Evolutionary conservation across 2,113 vertebrate species (phyloP).

Genomic region (Nesoenas mayeri): DNA sequence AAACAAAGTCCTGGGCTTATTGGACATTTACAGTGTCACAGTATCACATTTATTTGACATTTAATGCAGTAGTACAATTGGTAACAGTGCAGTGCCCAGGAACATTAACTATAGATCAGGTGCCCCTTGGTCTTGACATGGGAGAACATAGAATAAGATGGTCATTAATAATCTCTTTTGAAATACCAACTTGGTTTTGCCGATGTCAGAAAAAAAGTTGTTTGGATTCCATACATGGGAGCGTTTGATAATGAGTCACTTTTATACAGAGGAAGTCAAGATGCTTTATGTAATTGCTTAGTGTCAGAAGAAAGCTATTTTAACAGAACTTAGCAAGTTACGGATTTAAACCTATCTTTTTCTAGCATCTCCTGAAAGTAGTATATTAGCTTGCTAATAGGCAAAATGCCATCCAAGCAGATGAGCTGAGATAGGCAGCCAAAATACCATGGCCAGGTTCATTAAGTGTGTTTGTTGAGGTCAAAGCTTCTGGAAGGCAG

Average conservation of each 20-base stretch:
- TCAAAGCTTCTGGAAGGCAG: slow-evolving; percentile 5
- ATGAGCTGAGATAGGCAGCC: not conserved
- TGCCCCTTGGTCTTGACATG: not conserved
- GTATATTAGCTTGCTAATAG: not conserved
- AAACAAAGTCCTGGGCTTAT: not conserved
- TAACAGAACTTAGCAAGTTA: not conserved
- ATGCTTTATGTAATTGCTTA: not conserved
- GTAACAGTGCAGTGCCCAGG: not conserved
- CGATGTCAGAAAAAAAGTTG: not conserved
- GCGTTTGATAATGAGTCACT: not conserved
- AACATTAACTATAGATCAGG: not conserved
- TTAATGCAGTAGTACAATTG: not conserved
- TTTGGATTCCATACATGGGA: not conserved
- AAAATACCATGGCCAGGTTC: not conserved
- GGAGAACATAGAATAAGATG: not conserved
- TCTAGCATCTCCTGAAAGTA: not conserved
- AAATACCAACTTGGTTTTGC: not conserved
- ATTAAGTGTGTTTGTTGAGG: not conserved
- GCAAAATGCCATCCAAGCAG: not conserved
- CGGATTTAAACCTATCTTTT: not conserved
- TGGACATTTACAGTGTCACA: too few relatives aligned
- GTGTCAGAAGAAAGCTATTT: not conserved
- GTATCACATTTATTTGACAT: not conserved
- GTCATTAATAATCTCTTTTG: not conserved
- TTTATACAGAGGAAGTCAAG: not conserved